Base-by-base conservation (phyloP, 2,797 vertebrate species). In the Acanthiza pusilla region DNA sequence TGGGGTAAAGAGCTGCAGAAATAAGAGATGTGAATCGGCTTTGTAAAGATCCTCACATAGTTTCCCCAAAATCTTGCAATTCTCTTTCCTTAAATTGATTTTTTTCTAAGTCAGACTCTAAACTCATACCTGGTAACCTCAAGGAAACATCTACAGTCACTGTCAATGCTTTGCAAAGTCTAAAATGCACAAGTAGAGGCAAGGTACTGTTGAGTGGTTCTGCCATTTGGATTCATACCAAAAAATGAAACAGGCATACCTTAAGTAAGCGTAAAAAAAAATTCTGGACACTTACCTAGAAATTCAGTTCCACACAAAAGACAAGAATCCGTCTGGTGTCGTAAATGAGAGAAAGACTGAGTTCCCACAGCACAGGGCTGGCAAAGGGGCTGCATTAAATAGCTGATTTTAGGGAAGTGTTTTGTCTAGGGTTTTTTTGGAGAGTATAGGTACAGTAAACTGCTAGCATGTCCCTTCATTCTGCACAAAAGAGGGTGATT, bases 401-500 rank as follows among this genome's bases (percentile, higher is more conserved):
- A 98, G 97, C 87, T 96, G 85, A 71, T 96, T 98, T 98, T 98
- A 94, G 96, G 98, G 98, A 98, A 98, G 98, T 98, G 70, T 94
- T 89, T 88, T 63, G 95, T 55, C 55, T 89, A 97, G 98, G 98
- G 98, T 97, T 95, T 98, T 98, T 96, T 95, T 96, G 94, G 92
- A 97, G 95, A 96, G 89, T 91, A 88, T 92, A 97, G 91, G 94
- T 96, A 80, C 42, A 86, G 77, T 80, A 96, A 95, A 94, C 71
- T 88, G 92, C 73, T 88, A 91, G 76, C 70, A 58, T 66, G 79
- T 91, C 71, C 80, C 75, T 91, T 83, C n/a, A 85, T 87, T 84
- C 77, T 86, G 43, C 32, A 48, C 29, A 38, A 55, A 81, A 84
- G 10, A 54, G 12, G 7, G 25, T 55, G 34, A 43, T 76, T 84